phyloP scores from a whole-genome alignment of 2,888 invertebrate species.

The Tenthredo amoena region DNA sequence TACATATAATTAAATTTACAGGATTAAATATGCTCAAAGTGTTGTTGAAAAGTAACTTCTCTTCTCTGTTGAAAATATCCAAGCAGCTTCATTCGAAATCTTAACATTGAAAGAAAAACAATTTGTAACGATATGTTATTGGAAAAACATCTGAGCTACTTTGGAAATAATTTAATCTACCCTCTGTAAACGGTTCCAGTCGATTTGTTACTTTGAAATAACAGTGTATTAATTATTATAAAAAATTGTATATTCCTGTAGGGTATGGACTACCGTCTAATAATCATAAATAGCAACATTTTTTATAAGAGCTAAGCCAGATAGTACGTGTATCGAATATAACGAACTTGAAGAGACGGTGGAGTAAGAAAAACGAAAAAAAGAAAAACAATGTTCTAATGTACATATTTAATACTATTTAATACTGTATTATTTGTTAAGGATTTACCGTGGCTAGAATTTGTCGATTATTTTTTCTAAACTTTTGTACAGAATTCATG shows the following conservation, averaged over 20 bases:
- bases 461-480: slow-evolving; percentile 68
- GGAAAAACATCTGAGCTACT: neutral
- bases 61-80: neutral
- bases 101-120: neutral
- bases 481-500: slow-evolving; percentile 70
- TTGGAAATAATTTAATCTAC: slow-evolving; percentile 2
- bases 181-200: neutral
- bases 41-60: neutral
- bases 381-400: slow-evolving; percentile 56
- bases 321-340: neutral
- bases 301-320: slow-evolving; percentile 57
- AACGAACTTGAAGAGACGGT: slow-evolving; percentile 3
- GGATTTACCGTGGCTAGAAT: slow-evolving; percentile 57
- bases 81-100: neutral
- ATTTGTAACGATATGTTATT: neutral
- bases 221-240: slow-evolving; percentile 49
- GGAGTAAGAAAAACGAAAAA: neutral
- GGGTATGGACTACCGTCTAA: slow-evolving; percentile 54
- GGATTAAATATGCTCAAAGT: slow-evolving; percentile 28
- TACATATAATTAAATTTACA: slow-evolving; percentile 8
- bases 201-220: slow-evolving; percentile 29
- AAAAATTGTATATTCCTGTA: slow-evolving; percentile 65
- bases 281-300: slow-evolving; percentile 59
- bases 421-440: slow-evolving; percentile 55
- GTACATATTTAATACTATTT: slow-evolving; percentile 65